phyloP scores from a whole-genome alignment of 2,113 vertebrate species.

The Beaufortia kweichowensis region DNA sequence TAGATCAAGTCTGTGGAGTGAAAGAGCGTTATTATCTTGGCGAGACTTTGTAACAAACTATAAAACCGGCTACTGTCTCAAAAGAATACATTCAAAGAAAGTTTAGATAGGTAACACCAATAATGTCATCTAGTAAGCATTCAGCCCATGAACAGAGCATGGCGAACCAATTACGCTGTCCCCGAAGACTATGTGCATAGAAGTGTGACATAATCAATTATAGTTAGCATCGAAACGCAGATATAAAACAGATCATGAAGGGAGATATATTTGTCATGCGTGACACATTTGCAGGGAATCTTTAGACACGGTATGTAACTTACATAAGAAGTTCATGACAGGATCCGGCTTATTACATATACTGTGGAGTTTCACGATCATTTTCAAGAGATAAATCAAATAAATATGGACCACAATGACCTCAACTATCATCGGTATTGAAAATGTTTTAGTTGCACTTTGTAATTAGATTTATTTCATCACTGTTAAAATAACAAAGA shows the following conservation, averaged over 20 bases:
- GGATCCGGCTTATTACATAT: neutral
- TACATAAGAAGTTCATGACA: slow-evolving; percentile 26
- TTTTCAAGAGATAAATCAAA: slow-evolving; percentile 10
- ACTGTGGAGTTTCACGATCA: neutral
- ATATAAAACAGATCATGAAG: slow-evolving; percentile 67
- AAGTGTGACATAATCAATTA: slow-evolving; percentile 74
- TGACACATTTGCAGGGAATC: slow-evolving; percentile 13
- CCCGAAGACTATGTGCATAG: slow-evolving; percentile 63
- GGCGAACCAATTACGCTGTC: slow-evolving; percentile 71
- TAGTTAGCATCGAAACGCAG: slow-evolving; percentile 74
- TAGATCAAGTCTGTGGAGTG: neutral
- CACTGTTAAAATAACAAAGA: too few species aligned
- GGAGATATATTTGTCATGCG: slow-evolving; percentile 37
- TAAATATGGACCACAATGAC: neutral
- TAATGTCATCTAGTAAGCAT: slow-evolving; percentile 49
- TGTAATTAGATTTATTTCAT: too few species aligned
- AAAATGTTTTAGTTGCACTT: neutral
- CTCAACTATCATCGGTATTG: neutral
- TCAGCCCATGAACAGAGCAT: slow-evolving; percentile 53
- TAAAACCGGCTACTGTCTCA: neutral
- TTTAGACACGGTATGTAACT: slow-evolving; percentile 33
- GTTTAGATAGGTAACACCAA: slow-evolving; percentile 11
- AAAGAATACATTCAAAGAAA: slow-evolving; percentile 23
- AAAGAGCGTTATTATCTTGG: neutral
- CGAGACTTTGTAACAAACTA: neutral